A percentile compares a stretch with the other conserved stretches of the same genome.
Conservation (phyloP, 2,113 vertebrate species). For the Pterocles orientalis region DNA sequence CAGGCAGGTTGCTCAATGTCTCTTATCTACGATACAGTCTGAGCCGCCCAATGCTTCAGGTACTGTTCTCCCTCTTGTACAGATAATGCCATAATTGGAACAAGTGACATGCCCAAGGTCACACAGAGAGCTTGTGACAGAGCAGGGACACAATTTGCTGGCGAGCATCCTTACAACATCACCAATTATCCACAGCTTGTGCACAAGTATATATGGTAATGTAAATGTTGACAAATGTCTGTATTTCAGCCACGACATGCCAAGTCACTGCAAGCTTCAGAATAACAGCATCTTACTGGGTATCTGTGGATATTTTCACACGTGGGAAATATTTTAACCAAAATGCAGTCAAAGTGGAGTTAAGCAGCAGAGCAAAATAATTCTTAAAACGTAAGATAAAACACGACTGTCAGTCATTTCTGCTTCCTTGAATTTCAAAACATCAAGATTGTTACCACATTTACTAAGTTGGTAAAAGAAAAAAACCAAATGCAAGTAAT, state of each 20-base stretch:
- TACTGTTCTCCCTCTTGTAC: not conserved
- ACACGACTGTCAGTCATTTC: not conserved
- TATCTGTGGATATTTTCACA: not conserved
- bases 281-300: not conserved
- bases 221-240: not conserved
- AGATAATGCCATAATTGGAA: not conserved
- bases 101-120: not conserved
- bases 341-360: not conserved
- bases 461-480: not conserved
- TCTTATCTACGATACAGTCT: not conserved
- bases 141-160: not conserved
- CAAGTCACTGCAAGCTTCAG: not conserved
- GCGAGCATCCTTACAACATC: not conserved
- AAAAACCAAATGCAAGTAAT: not conserved
- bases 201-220: not conserved
- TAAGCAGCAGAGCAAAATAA: not conserved
- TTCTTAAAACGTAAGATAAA: not conserved
- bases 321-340: not conserved
- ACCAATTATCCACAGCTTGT: not conserved
- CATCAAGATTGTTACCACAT: not conserved
- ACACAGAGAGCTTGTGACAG: not conserved
- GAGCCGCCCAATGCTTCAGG: not conserved
- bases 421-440: slow-evolving; percentile 1
- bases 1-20: not conserved
- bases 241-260: not conserved